phyloP scores from a whole-genome alignment of 2,797 vertebrate genomes.

The Chaetodon trifasciatus region DNA sequence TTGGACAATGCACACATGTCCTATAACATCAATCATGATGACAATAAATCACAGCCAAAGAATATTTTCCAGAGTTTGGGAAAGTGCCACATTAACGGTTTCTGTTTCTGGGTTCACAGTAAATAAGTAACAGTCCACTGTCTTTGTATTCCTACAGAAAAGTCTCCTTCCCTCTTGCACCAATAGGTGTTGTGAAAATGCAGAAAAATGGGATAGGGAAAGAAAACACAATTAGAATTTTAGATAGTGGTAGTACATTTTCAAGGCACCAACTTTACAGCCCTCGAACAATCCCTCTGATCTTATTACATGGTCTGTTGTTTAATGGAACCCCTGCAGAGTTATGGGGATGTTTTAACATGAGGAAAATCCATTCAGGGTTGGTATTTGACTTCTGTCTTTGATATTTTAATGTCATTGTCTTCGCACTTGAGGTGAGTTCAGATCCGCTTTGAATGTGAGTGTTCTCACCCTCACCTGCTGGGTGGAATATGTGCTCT shows the following conservation, averaged over 20 bases:
- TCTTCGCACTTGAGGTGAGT: slow-evolving; percentile 51
- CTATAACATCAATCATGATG: no score
- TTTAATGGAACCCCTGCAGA: slow-evolving; percentile 34
- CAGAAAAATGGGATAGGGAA: neutral
- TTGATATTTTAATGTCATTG: slow-evolving; percentile 51
- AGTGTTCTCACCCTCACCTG: slow-evolving; percentile 53
- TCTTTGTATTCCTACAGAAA: neutral
- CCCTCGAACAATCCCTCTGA: slow-evolving; percentile 15
- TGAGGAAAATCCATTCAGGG: slow-evolving; percentile 32
- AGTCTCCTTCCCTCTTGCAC: neutral
- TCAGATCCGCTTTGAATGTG: slow-evolving; percentile 47
- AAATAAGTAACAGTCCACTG: neutral
- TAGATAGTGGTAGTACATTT: slow-evolving; percentile 1
- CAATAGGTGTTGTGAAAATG: neutral
- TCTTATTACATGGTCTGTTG: slow-evolving; percentile 18
- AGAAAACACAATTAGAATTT: slow-evolving; percentile 5
- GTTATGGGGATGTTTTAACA: slow-evolving; percentile 16
- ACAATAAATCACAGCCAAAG: no score
- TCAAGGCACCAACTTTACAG: slow-evolving; percentile 3
- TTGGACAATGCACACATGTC: no score
- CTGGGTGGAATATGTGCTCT: slow-evolving; percentile 29
- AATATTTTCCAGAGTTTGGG: neutral
- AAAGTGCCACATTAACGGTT: neutral
- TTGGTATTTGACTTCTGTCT: slow-evolving; percentile 43
- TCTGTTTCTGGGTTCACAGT: neutral